phyloP scores from a whole-genome alignment of 1,140 invertebrate species.

The Mya arenaria region DNA sequence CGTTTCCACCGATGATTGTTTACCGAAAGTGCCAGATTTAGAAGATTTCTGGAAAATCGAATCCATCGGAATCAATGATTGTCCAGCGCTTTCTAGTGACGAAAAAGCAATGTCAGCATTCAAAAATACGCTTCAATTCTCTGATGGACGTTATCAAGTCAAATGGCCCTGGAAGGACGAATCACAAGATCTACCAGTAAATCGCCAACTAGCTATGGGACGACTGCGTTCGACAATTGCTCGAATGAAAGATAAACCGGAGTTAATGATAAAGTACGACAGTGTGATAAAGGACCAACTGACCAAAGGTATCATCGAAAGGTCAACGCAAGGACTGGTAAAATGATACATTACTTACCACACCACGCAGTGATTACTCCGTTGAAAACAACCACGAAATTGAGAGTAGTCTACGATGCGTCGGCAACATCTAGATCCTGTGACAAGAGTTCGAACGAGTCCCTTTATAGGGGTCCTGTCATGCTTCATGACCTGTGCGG shows the following conservation, averaged over 20 bases:
- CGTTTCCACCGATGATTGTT: no score
- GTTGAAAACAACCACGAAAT: neutral
- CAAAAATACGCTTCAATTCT: neutral
- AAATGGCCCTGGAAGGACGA: slow-evolving; percentile 11
- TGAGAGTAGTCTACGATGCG: slow-evolving; percentile 17
- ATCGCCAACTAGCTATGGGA: slow-evolving; percentile 10
- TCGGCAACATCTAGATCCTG: neutral
- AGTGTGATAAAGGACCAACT: slow-evolving; percentile 15
- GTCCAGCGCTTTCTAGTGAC: neutral
- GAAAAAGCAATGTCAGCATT: neutral
- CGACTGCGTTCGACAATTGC: neutral
- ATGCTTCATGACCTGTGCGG: slow-evolving; percentile 18
- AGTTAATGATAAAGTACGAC: neutral
- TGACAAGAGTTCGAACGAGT: slow-evolving; percentile 3
- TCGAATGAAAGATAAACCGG: slow-evolving; percentile 17
- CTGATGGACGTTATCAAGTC: neutral
- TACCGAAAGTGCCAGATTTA: no score
- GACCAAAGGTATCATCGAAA: slow-evolving; percentile 18
- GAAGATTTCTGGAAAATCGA: no score
- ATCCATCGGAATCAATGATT: slow-evolving; percentile 23
- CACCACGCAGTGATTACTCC: slow-evolving; percentile 17
- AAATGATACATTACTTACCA: slow-evolving; percentile 2
- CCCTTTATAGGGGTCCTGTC: neutral
- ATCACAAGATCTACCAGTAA: neutral
- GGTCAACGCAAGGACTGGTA: neutral